phyloP scores from a whole-genome alignment of 53 echinoderm and acorn worm species.

The Temnopleurus reevesii region DNA sequence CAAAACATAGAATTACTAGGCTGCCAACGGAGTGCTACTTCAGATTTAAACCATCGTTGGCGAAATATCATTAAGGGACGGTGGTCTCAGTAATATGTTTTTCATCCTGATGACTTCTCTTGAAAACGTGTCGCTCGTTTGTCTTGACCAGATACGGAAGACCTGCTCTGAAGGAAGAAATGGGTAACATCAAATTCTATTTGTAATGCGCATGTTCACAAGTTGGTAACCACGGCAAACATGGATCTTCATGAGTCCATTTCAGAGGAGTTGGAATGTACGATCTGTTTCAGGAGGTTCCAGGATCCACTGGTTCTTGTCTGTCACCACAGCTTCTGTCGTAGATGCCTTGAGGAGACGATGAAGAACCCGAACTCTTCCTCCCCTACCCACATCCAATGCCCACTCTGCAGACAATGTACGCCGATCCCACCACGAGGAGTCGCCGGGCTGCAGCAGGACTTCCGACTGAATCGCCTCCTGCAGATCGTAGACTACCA shows the following conservation, averaged over 20 bases:
- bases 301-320: background rate
- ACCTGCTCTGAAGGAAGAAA: no score
- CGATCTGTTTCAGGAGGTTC: background rate
- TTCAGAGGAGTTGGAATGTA: slow-evolving; percentile 23
- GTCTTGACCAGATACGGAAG: no score
- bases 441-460: slow-evolving; percentile 2
- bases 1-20: no score
- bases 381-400: background rate
- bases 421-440: background rate
- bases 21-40: no score
- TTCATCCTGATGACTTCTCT: no score
- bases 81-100: no score
- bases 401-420: background rate
- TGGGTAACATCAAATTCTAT: no score
- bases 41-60: no score
- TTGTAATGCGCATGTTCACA: no score
- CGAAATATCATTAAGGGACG: no score
- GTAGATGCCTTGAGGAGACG: background rate
- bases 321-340: slow-evolving; percentile 37
- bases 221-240: background rate
- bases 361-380: background rate
- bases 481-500: background rate
- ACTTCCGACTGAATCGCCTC: slow-evolving; percentile 1
- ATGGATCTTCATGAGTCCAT: slow-evolving; percentile 17
- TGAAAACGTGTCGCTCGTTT: no score